Evolutionary conservation across 2,113 vertebrate genomes (phyloP).

Genomic region (Tympanuchus pallidicinctus): DNA sequence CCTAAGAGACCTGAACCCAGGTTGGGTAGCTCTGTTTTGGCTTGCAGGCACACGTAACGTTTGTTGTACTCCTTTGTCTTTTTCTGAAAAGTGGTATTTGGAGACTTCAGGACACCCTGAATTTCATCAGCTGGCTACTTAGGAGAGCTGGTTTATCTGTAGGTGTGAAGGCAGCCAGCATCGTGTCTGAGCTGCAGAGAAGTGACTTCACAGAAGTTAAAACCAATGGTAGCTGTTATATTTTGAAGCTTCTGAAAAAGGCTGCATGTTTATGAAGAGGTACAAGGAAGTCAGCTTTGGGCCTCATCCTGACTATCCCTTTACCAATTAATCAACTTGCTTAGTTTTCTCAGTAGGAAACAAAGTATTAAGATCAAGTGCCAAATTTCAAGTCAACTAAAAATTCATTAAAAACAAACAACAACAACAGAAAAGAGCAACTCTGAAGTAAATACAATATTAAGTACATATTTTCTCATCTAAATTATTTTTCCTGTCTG

Average conservation of each 20-base stretch:
- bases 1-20: background rate
- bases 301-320: background rate
- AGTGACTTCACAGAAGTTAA: constrained; percentile 74
- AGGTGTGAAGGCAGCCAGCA: background rate
- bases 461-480: constrained; percentile 72
- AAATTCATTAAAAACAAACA: background rate
- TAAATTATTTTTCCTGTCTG: constrained; percentile 64
- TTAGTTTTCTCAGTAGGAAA: constrained; percentile 40
- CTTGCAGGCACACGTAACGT: constrained; percentile 29
- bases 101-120: background rate
- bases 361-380: constrained; percentile 57
- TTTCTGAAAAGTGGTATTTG: background rate
- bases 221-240: constrained; percentile 21
- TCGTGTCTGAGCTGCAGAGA: background rate
- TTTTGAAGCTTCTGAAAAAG: constrained; percentile 24
- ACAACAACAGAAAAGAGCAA: background rate
- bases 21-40: background rate
- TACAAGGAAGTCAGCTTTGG: constrained; percentile 9
- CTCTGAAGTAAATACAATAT: constrained; percentile 13
- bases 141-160: background rate
- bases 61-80: background rate
- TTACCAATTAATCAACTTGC: constrained; percentile 14
- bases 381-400: constrained; percentile 51
- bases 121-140: background rate
- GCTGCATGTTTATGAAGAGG: background rate